Evolutionary conservation across 2,888 invertebrate species (phyloP), one percentile per base, ranked within the genome.

Genomic region (Lordiphosa fenestrarum): DNA sequence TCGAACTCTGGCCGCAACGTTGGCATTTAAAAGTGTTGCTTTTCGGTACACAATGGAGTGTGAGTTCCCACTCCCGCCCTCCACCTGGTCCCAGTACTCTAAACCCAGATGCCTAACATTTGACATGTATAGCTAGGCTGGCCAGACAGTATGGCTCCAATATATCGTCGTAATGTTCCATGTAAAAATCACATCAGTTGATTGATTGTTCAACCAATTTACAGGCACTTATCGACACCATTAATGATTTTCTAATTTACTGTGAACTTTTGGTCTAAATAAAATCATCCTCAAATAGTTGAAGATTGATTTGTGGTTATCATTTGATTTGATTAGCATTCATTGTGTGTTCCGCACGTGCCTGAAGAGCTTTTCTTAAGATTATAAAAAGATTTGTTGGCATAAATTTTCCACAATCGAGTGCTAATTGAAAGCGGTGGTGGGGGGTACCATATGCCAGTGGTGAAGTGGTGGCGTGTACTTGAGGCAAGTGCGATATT

Each of bases 221-320:
- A 65, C 71, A 57, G 53, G 42, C 80, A 74, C 63, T 81, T 81
- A 76, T 81, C 82, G 66, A 64, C 50, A 58, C 55, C 64, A 63
- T 63, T 71, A 76, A 76, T 80, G 71, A 80, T 80, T 69, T 73
- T 63, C 73, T 69, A 76, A 77, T 82, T 77, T 63, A 72, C 75
- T 70, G 72, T 75, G 68, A 75, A 77, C 72, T 82, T 71, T 68
- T 68, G 61, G 63, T 72, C 64, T 61, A 70, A 78, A 70, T 50
- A 54, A 60, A 62, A 63, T 68, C 75, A 78, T 82, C 80, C 72
- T 78, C 82, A 78, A 78, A 75, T 80, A 78, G 52, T 59, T 66
- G 42, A 69, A 68, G 64, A 77, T 77, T 77, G 83, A 77, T 82
- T 75, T 82, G 73, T 77, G 56, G 37, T 49, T 57, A 10, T 19